A percentile compares a stretch with the other conserved stretches of the same genome.
Evolutionary conservation across 2,888 invertebrate genomes (phyloP).

Genomic region (Suillia variegata): DNA sequence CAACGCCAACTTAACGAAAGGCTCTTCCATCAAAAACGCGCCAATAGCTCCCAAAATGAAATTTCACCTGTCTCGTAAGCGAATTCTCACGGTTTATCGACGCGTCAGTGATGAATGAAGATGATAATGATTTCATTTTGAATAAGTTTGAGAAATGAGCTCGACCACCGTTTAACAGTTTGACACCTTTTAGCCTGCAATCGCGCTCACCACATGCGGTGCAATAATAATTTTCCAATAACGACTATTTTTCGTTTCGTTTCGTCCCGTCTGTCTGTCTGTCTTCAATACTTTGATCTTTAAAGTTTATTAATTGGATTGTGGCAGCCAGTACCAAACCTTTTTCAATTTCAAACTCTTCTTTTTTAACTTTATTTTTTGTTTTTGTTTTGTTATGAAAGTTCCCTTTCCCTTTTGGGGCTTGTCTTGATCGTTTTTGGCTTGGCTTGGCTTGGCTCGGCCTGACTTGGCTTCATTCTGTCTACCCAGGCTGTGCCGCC

Average conservation of each 20-base stretch:
- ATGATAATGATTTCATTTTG: too few relatives aligned
- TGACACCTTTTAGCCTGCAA: not conserved
- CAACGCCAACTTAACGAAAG: too few relatives aligned
- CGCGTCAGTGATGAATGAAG: too few relatives aligned
- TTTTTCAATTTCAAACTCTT: not conserved
- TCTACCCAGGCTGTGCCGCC: slow-evolving; percentile 9
- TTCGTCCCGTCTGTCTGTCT: too few relatives aligned
- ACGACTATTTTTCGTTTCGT: not conserved
- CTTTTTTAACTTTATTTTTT: not conserved
- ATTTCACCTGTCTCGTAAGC: too few relatives aligned
- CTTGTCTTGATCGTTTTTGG: too few relatives aligned
- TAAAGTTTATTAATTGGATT: not conserved
- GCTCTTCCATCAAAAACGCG: too few relatives aligned
- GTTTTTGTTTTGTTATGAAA: not conserved
- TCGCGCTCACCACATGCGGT: not conserved
- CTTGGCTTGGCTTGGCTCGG: too few relatives aligned
- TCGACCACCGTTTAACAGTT: not conserved
- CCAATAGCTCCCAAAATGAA: too few relatives aligned
- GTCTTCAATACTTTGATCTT: not conserved
- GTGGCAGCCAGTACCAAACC: not conserved
- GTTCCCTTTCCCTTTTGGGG: not conserved
- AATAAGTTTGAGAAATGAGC: not conserved
- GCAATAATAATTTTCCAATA: not conserved
- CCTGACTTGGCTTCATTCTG: too few relatives aligned
- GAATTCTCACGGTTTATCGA: too few relatives aligned